A percentile compares a stretch with the other conserved stretches of the same genome.
phyloP scores from a whole-genome alignment of 1,140 invertebrate species.

The Rhynchophorus ferrugineus region DNA sequence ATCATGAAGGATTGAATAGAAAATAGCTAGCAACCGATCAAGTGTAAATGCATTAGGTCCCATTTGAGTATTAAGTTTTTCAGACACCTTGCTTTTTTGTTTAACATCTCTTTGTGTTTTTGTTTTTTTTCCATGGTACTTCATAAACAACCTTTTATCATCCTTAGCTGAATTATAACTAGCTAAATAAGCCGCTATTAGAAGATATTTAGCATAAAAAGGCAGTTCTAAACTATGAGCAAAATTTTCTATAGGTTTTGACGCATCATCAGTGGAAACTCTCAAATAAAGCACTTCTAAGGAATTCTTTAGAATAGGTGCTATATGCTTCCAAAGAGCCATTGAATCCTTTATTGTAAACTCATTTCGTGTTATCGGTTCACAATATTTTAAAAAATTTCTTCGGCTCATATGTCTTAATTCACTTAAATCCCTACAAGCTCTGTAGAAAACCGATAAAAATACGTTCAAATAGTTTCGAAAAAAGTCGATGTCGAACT shows the following conservation, averaged over 20 bases:
- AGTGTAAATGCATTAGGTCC: conserved; percentile 77
- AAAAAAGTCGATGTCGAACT: conserved; percentile 57
- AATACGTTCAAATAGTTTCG: conserved; percentile 71
- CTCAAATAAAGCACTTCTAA: conserved; percentile 72
- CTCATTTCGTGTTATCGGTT: conserved; percentile 58
- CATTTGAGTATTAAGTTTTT: conserved; percentile 50
- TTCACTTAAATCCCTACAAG: conserved; percentile 74
- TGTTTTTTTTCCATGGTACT: conserved; percentile 58
- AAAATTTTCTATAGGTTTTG: conserved; percentile 33
- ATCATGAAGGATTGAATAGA: conserved; percentile 82
- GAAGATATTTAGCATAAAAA: conserved; percentile 79
- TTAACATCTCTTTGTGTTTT: conserved; percentile 50
- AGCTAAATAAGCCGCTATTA: conserved; percentile 83
- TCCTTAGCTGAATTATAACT: conserved; percentile 83
- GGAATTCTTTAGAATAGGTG: conserved; percentile 62
- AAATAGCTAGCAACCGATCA: conserved; percentile 81
- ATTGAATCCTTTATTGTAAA: conserved; percentile 53
- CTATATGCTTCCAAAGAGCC: conserved; percentile 70
- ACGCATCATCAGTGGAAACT: conserved; percentile 40
- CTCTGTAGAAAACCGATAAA: conserved; percentile 70
- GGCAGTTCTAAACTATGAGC: conserved; percentile 74
- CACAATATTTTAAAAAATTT: conserved; percentile 66
- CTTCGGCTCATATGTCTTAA: conserved; percentile 62
- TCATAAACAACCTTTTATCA: conserved; percentile 75
- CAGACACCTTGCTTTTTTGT: conserved; percentile 45